Evolutionary conservation across 2,888 invertebrate genomes (phyloP), one percentile per base, ranked within the genome.

Genomic region (Carterocephalus palaemon): DNA sequence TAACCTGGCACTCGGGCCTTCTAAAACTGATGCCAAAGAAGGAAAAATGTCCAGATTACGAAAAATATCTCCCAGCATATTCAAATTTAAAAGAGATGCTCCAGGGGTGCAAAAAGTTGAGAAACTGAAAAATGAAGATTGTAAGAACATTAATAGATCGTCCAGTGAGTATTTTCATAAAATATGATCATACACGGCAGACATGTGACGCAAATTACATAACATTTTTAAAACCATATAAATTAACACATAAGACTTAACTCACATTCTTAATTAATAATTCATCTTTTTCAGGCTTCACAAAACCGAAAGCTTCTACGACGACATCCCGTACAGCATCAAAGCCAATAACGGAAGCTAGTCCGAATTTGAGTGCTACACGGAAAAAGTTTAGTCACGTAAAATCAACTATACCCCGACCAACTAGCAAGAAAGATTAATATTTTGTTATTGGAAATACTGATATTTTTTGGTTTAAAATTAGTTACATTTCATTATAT

Each of bases 321-420:
- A 74, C 73, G 2, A 75, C 80, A 17, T 57, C 74, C 3, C 67
- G 68, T n/a, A n/a, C n/a, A 8, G 49, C 59, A 1, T 57, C 67
- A 2, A 70, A 60, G 49, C 26, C 53, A 0, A 59, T 49, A 20
- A 16, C 59, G 0, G 76, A 74, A 22, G 52, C 61, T 0, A 81
- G 74, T 46, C 73, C 79, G 0, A 78, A 68, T 45, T 56, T 79
- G 0, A 78, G 59, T 39, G 60, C 70, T 1, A 63, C 73, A 1
- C 78, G 60, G 47, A 83, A 75, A 50, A 85, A 80, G 53, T 84
- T 58, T 49, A 80, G 78, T 46, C 82, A 84, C 32, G 54, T 85
- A 5, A 85, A 85, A 52, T 85, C 86, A 2, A 84, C 86, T 10
- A 85, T 86, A 59, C 86, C 86, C 1, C 68, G 75, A 55, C 75